Evolutionary conservation across 2,113 vertebrate genomes (phyloP).

Genomic region (Pandion haliaetus): DNA sequence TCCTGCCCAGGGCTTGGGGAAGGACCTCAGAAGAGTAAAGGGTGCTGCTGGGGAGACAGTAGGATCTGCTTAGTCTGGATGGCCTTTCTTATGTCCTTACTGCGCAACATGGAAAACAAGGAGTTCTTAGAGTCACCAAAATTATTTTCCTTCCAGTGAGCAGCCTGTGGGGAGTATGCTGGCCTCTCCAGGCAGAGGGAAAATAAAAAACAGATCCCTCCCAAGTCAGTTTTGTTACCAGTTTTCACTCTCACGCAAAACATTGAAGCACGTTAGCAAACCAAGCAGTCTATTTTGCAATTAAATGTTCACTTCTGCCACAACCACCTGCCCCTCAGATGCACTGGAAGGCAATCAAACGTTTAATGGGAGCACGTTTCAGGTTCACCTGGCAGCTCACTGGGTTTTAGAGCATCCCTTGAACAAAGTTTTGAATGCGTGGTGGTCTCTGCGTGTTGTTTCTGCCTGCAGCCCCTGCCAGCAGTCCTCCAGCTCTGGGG

Average conservation of each 20-base stretch:
- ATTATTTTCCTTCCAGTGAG: neutral
- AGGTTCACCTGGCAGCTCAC: neutral
- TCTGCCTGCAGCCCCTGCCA: neutral
- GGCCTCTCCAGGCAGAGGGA: neutral
- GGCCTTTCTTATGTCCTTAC: neutral
- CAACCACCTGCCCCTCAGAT: neutral
- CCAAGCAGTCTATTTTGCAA: neutral
- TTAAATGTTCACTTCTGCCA: neutral
- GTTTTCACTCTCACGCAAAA: neutral
- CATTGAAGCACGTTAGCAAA: neutral
- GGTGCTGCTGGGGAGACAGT: neutral
- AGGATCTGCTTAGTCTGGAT: neutral
- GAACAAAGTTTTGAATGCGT: accelerated
- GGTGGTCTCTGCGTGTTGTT: neutral
- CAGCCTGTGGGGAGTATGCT: accelerated
- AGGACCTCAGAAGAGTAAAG: neutral
- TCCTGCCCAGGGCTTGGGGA: too few species aligned
- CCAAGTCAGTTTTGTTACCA: neutral
- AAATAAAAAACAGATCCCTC: neutral
- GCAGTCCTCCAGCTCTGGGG: neutral
- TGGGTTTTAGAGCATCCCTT: neutral
- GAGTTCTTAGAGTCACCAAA: neutral
- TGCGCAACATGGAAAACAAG: neutral
- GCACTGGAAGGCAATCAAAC: neutral
- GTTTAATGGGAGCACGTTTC: accelerated